Evolutionary conservation across 2,888 invertebrate genomes (phyloP).

Genomic region (Gastracanthus pulcherrimus): DNA sequence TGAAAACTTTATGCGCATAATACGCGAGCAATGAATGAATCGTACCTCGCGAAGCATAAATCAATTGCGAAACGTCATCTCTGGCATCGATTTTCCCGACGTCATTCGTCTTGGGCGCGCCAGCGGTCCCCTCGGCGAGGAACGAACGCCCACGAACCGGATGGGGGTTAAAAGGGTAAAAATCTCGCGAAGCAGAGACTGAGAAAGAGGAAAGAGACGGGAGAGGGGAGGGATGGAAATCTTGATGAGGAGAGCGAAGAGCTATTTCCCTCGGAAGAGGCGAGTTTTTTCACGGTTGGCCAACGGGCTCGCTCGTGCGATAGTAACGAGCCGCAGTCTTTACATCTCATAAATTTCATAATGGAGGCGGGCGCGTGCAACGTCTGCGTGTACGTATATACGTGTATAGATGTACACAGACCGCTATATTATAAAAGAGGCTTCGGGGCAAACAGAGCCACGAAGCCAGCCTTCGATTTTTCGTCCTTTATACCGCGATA

Average conservation of each 20-base stretch:
- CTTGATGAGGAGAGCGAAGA: conserved; percentile 23
- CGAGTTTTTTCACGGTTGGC: conserved; percentile 33
- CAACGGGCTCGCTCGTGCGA: conserved; percentile 47
- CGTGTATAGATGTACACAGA: neutral
- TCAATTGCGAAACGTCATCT: conserved; percentile 28
- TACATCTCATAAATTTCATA: conserved; percentile 56
- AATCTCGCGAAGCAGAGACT: neutral
- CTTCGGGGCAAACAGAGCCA: neutral
- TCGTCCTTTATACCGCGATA: neutral
- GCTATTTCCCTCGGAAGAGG: conserved; percentile 17
- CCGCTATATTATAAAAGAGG: neutral
- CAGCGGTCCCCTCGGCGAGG: neutral
- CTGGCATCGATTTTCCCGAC: neutral
- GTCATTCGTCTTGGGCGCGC: conserved; percentile 7
- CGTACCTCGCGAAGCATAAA: neutral
- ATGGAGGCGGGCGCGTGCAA: neutral
- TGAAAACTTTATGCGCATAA: neutral
- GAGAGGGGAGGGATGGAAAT: too few species aligned
- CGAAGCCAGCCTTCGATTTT: conserved; percentile 1
- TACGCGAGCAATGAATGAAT: neutral
- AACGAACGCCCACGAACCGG: neutral
- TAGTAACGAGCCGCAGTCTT: conserved; percentile 52
- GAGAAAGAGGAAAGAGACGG: too few species aligned
- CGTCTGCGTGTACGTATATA: neutral
- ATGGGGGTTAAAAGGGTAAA: conserved; percentile 4